A percentile compares a stretch with the other conserved stretches of the same genome.
These are phyloP conservation scores for Steinernema feltiae DNA, from an alignment of 1,140 invertebrate genomes.

Conservation along the genomic window DNA sequence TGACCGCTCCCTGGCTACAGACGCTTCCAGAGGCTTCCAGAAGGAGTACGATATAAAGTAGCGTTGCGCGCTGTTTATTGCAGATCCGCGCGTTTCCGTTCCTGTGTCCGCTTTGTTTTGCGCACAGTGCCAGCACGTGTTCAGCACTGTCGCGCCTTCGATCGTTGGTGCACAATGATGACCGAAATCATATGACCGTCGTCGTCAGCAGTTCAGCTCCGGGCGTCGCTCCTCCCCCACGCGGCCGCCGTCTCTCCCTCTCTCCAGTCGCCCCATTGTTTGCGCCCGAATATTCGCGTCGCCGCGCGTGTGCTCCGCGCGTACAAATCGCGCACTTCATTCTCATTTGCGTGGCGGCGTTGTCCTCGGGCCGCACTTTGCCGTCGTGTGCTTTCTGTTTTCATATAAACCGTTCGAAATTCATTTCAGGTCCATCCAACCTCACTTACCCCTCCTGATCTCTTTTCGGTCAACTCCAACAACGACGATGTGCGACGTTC, in stretches of 20 bases:
- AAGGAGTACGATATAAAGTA: too few species aligned
- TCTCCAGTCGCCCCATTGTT: neutral
- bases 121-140: slow-evolving; percentile 3
- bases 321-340: neutral
- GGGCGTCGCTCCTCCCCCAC: neutral
- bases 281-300: neutral
- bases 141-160: neutral
- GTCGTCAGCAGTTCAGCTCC: neutral
- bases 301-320: neutral
- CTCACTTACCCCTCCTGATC: neutral
- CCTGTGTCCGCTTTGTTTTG: neutral
- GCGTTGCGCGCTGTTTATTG: too few species aligned
- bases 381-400: neutral
- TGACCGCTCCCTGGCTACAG: too few species aligned
- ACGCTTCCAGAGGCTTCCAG: too few species aligned
- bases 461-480: neutral
- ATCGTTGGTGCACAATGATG: slow-evolving; percentile 12
- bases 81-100: neutral
- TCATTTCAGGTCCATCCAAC: neutral
- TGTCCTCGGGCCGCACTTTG: neutral
- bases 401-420: neutral
- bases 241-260: neutral
- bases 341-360: neutral
- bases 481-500: neutral
- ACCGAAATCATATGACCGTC: slow-evolving; percentile 13